Evolutionary conservation across 2,113 vertebrate genomes (phyloP), one percentile per base, ranked within the genome.

Genomic region (Elanus axillaris): DNA sequence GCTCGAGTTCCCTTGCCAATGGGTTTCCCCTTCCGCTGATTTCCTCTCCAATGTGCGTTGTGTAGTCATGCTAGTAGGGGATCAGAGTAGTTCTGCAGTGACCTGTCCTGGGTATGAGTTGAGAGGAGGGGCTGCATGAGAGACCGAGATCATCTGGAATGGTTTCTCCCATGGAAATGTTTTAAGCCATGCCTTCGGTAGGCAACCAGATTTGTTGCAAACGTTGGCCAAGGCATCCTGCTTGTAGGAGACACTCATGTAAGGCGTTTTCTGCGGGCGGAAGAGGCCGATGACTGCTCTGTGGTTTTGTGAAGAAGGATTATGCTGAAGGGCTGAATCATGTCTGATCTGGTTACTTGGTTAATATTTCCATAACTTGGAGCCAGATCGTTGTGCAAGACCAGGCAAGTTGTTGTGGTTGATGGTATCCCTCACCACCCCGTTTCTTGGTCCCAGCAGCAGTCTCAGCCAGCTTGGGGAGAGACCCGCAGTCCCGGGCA

Each of bases 281-380:
- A 96, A 94, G 72, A 47, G 84, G 53, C 23, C 0, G 22, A 85
- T 92, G 95, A 95, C 87, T 88, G 60, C 83, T 90, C 83, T 97
- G 97, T 95, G 97, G 97, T 95, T 98, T 94, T 93, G 72, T 81
- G 89, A 92, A 75, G 73, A 71, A 60, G 79, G 96, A 72, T 95
- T 95, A 23, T 96, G 77, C 92, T 92, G 81, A 75, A 63, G 72
- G 95, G 94, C 62, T 97, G 97, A 97, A 97, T 97, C 97, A 97
- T 96, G 97, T 97, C 96, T 97, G 86, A 94, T 97, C 94, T 95
- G 77, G 55, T 95, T 96, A 77, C 93, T 74, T 16, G 88, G 95
- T 76, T 95, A 48, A 47, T 90, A 67, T 98, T 98, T 98, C 96
- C 96, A 86, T 91, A 10, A 74, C 83, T 84, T 22, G 73, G 56